Base-by-base conservation (phyloP, 2,113 vertebrate genomes). In the Lota lota region DNA sequence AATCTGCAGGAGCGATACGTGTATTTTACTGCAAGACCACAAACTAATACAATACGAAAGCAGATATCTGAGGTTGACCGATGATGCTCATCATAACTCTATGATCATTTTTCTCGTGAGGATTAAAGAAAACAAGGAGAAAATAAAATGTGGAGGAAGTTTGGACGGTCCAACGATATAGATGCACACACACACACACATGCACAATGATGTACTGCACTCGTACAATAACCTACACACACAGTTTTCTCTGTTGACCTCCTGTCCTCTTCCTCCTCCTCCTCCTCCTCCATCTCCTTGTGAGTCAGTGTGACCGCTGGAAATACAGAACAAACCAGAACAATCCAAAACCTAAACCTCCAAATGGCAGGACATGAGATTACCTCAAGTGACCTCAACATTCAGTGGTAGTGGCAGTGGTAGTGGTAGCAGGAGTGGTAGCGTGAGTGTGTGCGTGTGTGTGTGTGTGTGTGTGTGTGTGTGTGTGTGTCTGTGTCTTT, bases 281-380 rank as follows among this genome's bases (percentile, higher is more conserved):
- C 54, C 22, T 33, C 54, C 11, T 16, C 10, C 53, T 15, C 22
- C 57, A 22, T 24, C 65, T 67, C 40, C 50, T 63, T 66, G 64
- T 76, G 69, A 67, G 72, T 78, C 82, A 83, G 67, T 68, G 74
- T 80, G 74, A 82, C 83, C 84, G 51, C 80, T 85, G 81, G 79
- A 84, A 84, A 84, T 84, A 83, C 71, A 75, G 80, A 83, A 83
- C 73, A 76, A 83, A 79, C 68, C 24, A 36, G 22, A 61, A 1
- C 61, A 76, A 82, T 83, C 82, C 81, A 76, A 84, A 83, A 63
- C 76, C 72, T 36, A 68, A 78, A 70, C 68, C 64, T 75, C 76
- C 74, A 83, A 80, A 76, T 72, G 74, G 57, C 72, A 77, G 33
- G 79, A 67, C 75, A 77, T 21, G 4, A 64, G 72, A 76, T 79